Base-by-base conservation (phyloP, 2,113 vertebrate genomes). In the Apteryx owenii region DNA sequence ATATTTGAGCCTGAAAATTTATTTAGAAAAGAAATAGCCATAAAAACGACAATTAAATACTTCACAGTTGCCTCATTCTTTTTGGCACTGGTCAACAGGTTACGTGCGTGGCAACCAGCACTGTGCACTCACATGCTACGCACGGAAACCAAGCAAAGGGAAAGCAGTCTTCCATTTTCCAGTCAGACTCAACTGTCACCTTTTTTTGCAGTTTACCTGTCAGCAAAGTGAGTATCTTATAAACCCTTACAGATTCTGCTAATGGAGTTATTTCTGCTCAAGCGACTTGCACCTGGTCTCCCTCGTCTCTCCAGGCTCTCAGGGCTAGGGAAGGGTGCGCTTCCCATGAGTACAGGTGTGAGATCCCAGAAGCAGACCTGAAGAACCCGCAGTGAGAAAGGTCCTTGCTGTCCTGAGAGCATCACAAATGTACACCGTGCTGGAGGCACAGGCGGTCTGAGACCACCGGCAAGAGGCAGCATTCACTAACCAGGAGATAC, bases 341-440 rank as follows among this genome's bases (percentile, higher is more conserved):
- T 85, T 84, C 68, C 64, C 56, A 31, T 18, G 3, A 70, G 21
- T 0, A 71, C 42, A 36, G 23, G 33, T 71, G 53, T 17, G 61
- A 81, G 79, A 77, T 38, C 44, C 17, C 73, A 81, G 66, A 44
- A 76, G 79, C 2, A 2, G 2, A 60, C 6, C 38, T 38, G 76
- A 88, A 28, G 3, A 64, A 78, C 5, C 10, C 1, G 12, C 7
- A 15, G 42, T 11, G 61, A 79, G 70, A 70, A 38, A 6, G 44
- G 31, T 20, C 7, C n/a, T 42, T 31, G 33, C 56, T 48, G 7
- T 31, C 66, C 26, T 26, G 64, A 12, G 7, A 79, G 31, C 19
- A 61, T 17, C 25, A 50, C 0, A 13, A 54, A 46, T 1, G 3
- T 8, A 33, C 1, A 0, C 48, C 69, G 25, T 1, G 0, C 42